Conservation (phyloP, 2,888 invertebrate species). For the Desoria tigrina region DNA sequence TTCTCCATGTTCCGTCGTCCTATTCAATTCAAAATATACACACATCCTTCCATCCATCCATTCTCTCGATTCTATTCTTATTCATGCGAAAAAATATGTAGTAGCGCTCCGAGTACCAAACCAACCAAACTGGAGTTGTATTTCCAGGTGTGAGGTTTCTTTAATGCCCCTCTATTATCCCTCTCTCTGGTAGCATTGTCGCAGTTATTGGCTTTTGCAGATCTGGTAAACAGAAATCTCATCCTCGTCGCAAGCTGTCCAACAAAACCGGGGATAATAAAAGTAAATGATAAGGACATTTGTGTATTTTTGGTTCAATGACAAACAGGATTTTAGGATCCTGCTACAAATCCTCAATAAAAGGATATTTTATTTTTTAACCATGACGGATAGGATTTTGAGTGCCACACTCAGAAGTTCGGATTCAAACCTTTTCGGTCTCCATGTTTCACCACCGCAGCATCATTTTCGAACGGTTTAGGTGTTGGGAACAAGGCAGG, state of each 20-base stretch:
- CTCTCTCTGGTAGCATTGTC: too few relatives aligned
- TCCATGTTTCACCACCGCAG: too few relatives aligned
- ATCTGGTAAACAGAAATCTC: constrained; percentile 4
- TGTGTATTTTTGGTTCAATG: constrained; percentile 10
- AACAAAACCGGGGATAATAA: background rate
- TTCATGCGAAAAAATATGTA: constrained; percentile 19
- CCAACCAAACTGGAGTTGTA: constrained; percentile 24
- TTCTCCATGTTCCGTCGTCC: constrained; percentile 6
- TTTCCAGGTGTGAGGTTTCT: constrained; percentile 24
- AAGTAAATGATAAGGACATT: constrained; percentile 13
- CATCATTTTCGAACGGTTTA: too few relatives aligned
- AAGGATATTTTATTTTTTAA: background rate
- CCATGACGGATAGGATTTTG: constrained; percentile 8
- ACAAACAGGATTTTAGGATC: constrained; percentile 14
- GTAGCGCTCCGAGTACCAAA: background rate
- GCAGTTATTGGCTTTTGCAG: constrained; percentile 2
- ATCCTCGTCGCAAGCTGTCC: background rate
- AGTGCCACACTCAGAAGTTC: background rate
- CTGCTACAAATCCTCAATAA: background rate
- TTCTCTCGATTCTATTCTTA: background rate
- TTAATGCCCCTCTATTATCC: background rate
- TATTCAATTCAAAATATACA: constrained; percentile 14
- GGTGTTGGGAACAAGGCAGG: too few relatives aligned
- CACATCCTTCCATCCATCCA: background rate
- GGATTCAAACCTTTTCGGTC: too few relatives aligned